Evolutionary conservation across 2,113 vertebrate species (phyloP).

Genomic region (Sinocyclocheilus anophthalmus): DNA sequence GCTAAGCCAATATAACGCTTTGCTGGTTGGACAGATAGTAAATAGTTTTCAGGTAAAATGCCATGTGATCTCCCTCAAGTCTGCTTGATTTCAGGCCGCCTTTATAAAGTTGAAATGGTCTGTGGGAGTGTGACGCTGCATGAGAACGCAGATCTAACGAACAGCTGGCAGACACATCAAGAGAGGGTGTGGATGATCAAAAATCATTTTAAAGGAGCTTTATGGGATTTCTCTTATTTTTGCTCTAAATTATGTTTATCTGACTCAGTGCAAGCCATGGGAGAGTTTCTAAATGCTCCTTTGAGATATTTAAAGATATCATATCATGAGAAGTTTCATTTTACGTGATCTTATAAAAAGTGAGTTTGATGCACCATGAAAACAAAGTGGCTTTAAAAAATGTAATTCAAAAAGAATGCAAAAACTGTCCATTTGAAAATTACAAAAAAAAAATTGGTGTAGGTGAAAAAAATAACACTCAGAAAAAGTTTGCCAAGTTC

Average conservation of each 20-base stretch:
- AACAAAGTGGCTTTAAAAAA: too few species aligned
- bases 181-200: background rate
- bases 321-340: background rate
- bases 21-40: slow-evolving; percentile 11
- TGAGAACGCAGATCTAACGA: background rate
- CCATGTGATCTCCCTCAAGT: background rate
- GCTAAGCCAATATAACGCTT: slow-evolving; percentile 37
- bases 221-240: background rate
- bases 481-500: too few species aligned
- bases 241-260: background rate
- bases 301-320: background rate
- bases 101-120: background rate
- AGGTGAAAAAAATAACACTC: too few species aligned
- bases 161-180: slow-evolving; percentile 3
- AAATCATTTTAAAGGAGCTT: background rate
- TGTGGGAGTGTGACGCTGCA: background rate
- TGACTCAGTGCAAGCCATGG: background rate
- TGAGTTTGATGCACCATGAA: background rate
- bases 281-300: background rate
- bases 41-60: slow-evolving; percentile 21
- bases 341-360: background rate
- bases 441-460: too few species aligned
- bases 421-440: too few species aligned
- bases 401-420: too few species aligned
- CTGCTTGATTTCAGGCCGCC: background rate